Evolutionary conservation across 2,888 invertebrate genomes (phyloP).

Genomic region (Apodemia mormo): DNA sequence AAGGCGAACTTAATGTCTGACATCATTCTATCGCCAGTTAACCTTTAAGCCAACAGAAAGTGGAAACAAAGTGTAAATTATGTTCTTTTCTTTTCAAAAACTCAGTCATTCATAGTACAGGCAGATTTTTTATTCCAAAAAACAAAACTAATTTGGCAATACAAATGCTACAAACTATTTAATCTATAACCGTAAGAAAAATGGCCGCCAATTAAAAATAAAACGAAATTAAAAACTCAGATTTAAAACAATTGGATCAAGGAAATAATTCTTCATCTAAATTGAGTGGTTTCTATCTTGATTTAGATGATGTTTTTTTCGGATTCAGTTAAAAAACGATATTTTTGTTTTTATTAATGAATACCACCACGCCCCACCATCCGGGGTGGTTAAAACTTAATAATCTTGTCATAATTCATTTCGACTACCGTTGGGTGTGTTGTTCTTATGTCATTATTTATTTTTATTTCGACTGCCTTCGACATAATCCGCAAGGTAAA

Average conservation of each 20-base stretch:
- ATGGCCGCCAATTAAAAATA: background rate
- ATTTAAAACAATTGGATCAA: conserved; percentile 33
- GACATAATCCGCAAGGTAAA: too few relatives aligned
- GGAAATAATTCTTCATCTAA: conserved; percentile 50
- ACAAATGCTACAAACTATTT: background rate
- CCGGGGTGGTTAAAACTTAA: conserved; percentile 36
- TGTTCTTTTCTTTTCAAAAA: background rate
- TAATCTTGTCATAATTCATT: conserved; percentile 42
- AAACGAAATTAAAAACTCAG: conserved; percentile 36
- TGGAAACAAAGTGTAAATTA: background rate
- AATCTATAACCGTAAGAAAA: background rate
- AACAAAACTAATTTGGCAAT: background rate
- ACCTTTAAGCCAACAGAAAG: too few relatives aligned
- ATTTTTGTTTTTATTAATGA: conserved; percentile 38
- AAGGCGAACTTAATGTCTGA: too few relatives aligned
- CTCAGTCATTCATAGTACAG: background rate
- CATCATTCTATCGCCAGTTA: too few relatives aligned
- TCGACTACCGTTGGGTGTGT: conserved; percentile 64
- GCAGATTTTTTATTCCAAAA: background rate
- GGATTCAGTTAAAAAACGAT: conserved; percentile 29
- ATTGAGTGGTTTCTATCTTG: conserved; percentile 57
- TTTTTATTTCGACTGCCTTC: conserved; percentile 36
- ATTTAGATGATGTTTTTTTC: conserved; percentile 25
- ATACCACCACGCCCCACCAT: conserved; percentile 36
- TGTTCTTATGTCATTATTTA: conserved; percentile 61